Conservation (phyloP, 2,113 vertebrate genomes). For the Mandrillus leucophaeus region DNA sequence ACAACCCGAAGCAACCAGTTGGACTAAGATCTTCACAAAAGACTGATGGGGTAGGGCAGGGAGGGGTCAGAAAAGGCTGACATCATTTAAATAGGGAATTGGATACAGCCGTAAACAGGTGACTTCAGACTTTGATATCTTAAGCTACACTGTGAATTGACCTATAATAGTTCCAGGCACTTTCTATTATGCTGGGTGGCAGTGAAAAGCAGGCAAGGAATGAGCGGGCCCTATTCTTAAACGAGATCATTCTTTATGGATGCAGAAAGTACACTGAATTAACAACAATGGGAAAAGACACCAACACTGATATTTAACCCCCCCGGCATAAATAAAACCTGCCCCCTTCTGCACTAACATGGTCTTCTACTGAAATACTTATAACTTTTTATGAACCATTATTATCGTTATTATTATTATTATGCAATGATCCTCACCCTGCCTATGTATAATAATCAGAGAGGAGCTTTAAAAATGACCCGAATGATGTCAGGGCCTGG, state of each 20-base stretch:
- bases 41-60: background rate
- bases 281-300: background rate
- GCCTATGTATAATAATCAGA: background rate
- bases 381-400: background rate
- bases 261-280: background rate
- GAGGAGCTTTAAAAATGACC: background rate
- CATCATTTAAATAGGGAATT: background rate
- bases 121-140: background rate
- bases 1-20: background rate
- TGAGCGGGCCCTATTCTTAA: background rate
- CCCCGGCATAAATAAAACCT: background rate
- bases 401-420: too few relatives aligned
- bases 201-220: background rate
- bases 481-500: background rate
- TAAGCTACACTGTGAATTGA: background rate
- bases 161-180: background rate
- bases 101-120: background rate
- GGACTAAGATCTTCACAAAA: background rate
- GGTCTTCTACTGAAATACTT: background rate
- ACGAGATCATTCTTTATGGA: background rate
- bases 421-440: background rate
- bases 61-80: background rate
- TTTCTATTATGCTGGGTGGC: rapidly evolving
- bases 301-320: background rate
- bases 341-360: background rate